These are phyloP conservation scores for Holothuria glaberrima DNA, from an alignment of 35 echinoderm and acorn worm species.

Conservation along the genomic window DNA sequence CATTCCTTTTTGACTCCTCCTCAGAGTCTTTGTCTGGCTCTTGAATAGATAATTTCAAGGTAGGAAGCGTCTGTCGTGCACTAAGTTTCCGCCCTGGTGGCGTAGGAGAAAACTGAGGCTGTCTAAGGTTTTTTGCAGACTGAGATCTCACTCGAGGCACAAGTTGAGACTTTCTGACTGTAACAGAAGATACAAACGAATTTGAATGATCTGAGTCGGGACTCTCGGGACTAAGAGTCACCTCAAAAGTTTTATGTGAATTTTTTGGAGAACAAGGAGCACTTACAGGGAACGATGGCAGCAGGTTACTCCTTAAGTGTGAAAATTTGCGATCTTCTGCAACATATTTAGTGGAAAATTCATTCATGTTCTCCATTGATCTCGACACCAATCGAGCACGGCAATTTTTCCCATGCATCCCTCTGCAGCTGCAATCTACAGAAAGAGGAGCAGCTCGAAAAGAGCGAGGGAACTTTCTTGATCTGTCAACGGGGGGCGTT, in stretches of 20 bases:
- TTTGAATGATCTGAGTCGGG: not conserved
- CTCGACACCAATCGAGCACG: not conserved
- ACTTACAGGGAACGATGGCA: conserved; percentile 34
- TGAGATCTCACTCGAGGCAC: conserved; percentile 21
- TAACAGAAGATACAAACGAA: not conserved
- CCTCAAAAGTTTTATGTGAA: conserved; percentile 9
- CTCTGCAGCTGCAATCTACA: not conserved
- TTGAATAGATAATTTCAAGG: conserved; percentile 14
- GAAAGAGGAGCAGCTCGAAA: not conserved
- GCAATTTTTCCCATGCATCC: conserved; percentile 19
- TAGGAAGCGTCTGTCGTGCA: conserved; percentile 11
- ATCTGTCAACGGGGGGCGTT: conserved; percentile 41
- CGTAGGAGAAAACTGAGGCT: conserved; percentile 8
- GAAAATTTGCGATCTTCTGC: not conserved
- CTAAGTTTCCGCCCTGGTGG: conserved; percentile 10
- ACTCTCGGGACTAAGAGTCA: not conserved
- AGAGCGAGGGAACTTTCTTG: conserved; percentile 27
- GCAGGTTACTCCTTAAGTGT: not conserved
- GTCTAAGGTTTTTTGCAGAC: conserved; percentile 28
- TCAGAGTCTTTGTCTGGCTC: conserved; percentile 4
- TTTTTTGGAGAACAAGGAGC: conserved; percentile 35
- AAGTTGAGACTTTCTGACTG: conserved; percentile 27
- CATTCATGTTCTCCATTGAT: conserved; percentile 46
- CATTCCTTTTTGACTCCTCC: not conserved
- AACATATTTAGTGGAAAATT: not conserved